Evolutionary conservation across 2,888 invertebrate species (phyloP).

Genomic region (Trachelus stipa): DNA sequence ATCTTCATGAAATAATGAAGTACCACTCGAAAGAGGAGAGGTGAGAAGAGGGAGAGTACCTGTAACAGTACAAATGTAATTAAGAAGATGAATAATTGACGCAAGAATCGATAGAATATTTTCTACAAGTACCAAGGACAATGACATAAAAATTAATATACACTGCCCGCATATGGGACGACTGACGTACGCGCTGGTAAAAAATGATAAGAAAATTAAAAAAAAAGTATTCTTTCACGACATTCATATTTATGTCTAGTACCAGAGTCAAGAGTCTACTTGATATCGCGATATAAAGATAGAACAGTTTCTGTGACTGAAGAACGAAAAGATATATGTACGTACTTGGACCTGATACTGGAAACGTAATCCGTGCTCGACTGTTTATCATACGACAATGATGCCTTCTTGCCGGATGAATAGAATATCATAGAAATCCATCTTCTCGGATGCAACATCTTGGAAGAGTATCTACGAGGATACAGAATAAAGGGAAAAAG

Average conservation of each 20-base stretch:
- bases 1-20: neutral
- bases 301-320: neutral
- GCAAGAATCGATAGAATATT: neutral
- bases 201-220: neutral
- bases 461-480: neutral
- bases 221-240: neutral
- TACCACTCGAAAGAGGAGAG: neutral
- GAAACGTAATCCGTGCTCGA: neutral
- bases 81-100: neutral
- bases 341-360: neutral
- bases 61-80: neutral
- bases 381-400: neutral
- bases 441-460: constrained; percentile 9
- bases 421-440: neutral
- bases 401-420: neutral
- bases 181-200: neutral
- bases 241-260: neutral
- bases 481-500: neutral
- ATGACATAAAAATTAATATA: neutral
- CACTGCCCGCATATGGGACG: neutral
- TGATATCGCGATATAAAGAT: neutral
- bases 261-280: neutral
- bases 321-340: neutral
- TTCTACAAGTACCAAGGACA: neutral
- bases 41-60: neutral